Base-by-base conservation (phyloP, 2,113 vertebrate species). In the Apodemus speciosus region DNA sequence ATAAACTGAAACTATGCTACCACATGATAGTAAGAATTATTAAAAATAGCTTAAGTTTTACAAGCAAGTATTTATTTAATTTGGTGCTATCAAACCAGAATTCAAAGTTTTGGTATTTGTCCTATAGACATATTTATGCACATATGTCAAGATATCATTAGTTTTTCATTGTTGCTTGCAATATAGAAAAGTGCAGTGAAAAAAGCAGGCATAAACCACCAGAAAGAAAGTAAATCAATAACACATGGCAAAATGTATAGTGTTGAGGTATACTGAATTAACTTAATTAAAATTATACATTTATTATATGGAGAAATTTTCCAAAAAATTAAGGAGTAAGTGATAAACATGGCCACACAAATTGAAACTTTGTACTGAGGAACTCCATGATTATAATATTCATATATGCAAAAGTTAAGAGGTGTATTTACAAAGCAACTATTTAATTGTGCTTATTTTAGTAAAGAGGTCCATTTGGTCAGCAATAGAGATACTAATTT, bases 1-100 rank as follows among this genome's bases (percentile, higher is more conserved):
- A 83, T 81, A 76, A 51, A 77, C 86, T 85, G 46, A 80, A 92
- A 81, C 85, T 80, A n/a, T 80, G 2, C 38, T 93, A 75, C 58
- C 10, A 72, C 9, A 85, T 32, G 23, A 79, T 3, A 23, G 6
- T 79, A 56, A 76, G 6, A 15, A n/a, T 85, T 66, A 89, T 85
- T 40, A 64, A 80, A 38, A 88, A 89, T 81, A 60, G 1, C 18
- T 88, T 23, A 35, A 68, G 20, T 79, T 69, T 88, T 49, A 21
- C 43, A 64, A n/a, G 32, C 13, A 81, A 81, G 1, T 27, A 81
- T 56, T 25, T 68, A 43, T 72, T 2, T 7, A 49, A 38, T 16
- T n/a, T 46, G 21, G 14, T 72, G 66, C n/a, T 85, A 51, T 75
- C 27, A 16, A 6, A 16, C 25, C 81, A 27, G 89, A 89, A 93